These are phyloP conservation scores for Dione juno DNA, from an alignment of 2,888 invertebrate species.

Conservation along the genomic window DNA sequence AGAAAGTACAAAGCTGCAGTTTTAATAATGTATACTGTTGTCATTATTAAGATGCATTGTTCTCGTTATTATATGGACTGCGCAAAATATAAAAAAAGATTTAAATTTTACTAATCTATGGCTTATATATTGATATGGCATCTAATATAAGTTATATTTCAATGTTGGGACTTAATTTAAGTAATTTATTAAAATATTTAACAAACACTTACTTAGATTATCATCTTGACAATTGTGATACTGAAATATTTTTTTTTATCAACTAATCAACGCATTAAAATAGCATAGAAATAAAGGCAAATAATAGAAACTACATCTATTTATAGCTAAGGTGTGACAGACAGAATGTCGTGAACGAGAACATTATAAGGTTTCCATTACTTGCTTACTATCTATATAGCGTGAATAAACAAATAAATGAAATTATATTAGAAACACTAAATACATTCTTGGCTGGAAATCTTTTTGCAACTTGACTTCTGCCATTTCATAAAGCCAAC, in stretches of 20 bases:
- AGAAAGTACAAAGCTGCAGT: no score
- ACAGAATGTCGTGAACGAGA: background rate
- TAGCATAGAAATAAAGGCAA: background rate
- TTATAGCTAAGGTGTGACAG: background rate
- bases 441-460: background rate
- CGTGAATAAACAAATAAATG: background rate
- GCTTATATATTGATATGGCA: no score
- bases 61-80: no score
- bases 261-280: background rate
- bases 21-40: no score
- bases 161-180: no score
- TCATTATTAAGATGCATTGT: no score
- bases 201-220: no score
- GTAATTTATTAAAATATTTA: no score
- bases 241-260: background rate
- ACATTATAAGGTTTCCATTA: constrained; percentile 6
- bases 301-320: background rate
- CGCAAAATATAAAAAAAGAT: no score
- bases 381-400: background rate
- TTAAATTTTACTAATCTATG: no score
- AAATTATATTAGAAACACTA: background rate
- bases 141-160: no score
- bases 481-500: constrained; percentile 11
- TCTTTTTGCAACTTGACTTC: constrained; percentile 4
- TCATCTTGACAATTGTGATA: no score